phyloP scores from a whole-genome alignment of 2,113 vertebrate species.

The Dipodomys ordii region DNA sequence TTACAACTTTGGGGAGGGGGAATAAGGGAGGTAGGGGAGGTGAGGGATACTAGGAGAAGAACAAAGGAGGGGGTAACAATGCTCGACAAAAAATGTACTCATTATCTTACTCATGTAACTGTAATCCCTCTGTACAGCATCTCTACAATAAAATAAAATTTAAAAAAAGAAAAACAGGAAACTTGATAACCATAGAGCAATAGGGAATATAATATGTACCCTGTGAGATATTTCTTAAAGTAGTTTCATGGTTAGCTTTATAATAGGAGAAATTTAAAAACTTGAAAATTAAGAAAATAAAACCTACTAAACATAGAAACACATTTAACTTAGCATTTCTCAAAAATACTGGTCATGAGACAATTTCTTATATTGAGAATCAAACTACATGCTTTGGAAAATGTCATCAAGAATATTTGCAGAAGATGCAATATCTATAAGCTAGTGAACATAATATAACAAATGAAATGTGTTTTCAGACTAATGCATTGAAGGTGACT shows the following conservation, averaged over 20 bases:
- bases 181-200: not conserved
- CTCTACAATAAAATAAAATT: too few species aligned
- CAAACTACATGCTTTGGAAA: not conserved
- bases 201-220: not conserved
- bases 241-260: not conserved
- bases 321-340: not conserved
- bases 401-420: not conserved
- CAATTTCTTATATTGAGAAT: not conserved
- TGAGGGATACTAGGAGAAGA: too few species aligned
- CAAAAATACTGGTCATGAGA: not conserved
- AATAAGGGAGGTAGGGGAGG: too few species aligned
- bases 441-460: not conserved
- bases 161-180: not conserved
- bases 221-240: not conserved
- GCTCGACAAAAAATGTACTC: too few species aligned
- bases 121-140: too few species aligned
- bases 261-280: constrained; percentile 24
- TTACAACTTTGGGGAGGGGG: too few species aligned
- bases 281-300: not conserved
- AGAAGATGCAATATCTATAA: not conserved
- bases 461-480: not conserved
- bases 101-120: too few species aligned
- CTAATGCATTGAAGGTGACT: not conserved
- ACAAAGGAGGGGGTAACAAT: too few species aligned
- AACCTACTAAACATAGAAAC: not conserved